A percentile compares a stretch with the other conserved stretches of the same genome.
phyloP scores from a whole-genome alignment of 2,797 vertebrate genomes.

The Chaetodon trifasciatus region DNA sequence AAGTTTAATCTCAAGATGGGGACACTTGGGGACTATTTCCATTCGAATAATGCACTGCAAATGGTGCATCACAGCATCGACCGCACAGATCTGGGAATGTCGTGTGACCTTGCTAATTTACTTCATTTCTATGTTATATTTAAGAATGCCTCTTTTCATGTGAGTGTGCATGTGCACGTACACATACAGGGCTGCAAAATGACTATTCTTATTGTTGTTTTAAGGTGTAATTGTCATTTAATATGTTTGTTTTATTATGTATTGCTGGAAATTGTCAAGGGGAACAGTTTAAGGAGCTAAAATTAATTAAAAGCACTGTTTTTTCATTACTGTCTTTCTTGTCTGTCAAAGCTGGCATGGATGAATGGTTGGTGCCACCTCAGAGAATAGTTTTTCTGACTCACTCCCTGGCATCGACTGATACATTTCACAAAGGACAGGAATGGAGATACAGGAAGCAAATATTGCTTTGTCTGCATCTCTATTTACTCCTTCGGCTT shows the following conservation, averaged over 20 bases:
- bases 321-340: conserved; percentile 17
- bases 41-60: conserved; percentile 40
- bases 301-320: conserved; percentile 22
- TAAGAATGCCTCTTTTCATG: neutral
- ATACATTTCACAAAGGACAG: conserved; percentile 49
- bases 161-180: neutral
- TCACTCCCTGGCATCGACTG: conserved; percentile 34
- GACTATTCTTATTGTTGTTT: neutral
- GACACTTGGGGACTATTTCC: conserved; percentile 29
- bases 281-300: neutral
- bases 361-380: conserved; percentile 33
- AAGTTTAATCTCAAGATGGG: conserved; percentile 34
- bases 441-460: conserved; percentile 54
- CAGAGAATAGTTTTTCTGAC: conserved; percentile 43
- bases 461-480: conserved; percentile 70
- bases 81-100: conserved; percentile 40
- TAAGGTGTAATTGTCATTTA: neutral
- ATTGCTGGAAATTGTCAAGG: conserved; percentile 8
- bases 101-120: conserved; percentile 8
- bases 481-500: conserved; percentile 61
- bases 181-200: neutral
- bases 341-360: conserved; percentile 27
- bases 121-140: conserved; percentile 3
- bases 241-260: neutral
- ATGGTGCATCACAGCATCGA: conserved; percentile 35